Base-by-base conservation (phyloP, 2,797 vertebrate species). In the Chanos chanos region DNA sequence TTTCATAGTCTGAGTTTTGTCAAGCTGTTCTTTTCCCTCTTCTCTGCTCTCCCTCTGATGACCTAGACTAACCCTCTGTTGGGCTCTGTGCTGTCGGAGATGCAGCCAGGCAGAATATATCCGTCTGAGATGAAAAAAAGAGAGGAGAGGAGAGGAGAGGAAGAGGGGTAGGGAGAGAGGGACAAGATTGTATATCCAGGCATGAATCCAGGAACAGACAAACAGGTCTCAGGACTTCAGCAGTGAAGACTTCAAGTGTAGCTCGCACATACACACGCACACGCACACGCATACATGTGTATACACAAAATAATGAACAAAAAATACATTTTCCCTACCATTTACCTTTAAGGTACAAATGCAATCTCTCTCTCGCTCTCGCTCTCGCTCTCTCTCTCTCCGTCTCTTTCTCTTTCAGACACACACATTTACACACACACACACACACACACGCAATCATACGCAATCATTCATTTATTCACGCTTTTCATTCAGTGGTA, bases 51-150 rank as follows among this genome's bases (percentile, higher is more conserved):
- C 44, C 4, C 59, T 67, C 70, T 51, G 39, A 52, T 62, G 80
- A 85, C 83, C 83, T 81, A 67, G 68, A 43, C 68, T 77, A 64
- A 79, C 81, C 76, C 64, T 71, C 66, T 49, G 43, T 54, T 71
- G 72, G 61, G 67, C 49, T 81, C 83, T 82, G 81, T 83, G 68
- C 72, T 81, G 58, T 69, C 44, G 7, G 72, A 76, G 65, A 60
- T 47, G 73, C 78, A 84, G 75, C 49, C 70, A 85, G 72, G 86
- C 86, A 82, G 80, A 89, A 87, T 83, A 70, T 77, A 86, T 86
- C 77, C 48, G 65, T 85, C 82, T 83, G 67, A 81, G 81, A 84
- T 82, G 77, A 83, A 85, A 85, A 77, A 51, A 50, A 51, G 31
- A 51, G 67, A 57, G 67, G 56, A 50, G 28, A 53, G 53, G 22